Conservation (phyloP, 2,797 vertebrate species). For the Clarias fuscus region DNA sequence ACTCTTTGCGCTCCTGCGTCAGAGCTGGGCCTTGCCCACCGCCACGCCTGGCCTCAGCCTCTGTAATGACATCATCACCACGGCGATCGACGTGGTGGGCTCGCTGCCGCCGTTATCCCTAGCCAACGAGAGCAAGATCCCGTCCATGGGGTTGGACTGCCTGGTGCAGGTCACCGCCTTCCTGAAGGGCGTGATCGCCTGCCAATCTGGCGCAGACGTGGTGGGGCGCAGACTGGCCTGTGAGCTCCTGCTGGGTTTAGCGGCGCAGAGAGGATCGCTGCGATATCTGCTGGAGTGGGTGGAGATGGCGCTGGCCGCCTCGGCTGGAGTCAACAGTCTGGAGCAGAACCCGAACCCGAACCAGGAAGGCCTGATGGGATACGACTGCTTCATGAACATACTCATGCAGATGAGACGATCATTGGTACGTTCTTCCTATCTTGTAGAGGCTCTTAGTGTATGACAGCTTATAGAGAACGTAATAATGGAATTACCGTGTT, state of each 20-base stretch:
- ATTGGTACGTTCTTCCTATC: slow-evolving; percentile 72
- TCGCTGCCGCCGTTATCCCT: slow-evolving; percentile 93
- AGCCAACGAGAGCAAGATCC: slow-evolving; percentile 99
- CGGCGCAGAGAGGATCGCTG: slow-evolving; percentile 92
- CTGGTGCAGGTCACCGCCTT: slow-evolving; percentile 94
- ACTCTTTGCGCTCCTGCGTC: slow-evolving; percentile 93
- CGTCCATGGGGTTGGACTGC: slow-evolving; percentile 96
- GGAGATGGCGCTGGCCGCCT: slow-evolving; percentile 95
- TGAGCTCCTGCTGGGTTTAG: slow-evolving; percentile 91
- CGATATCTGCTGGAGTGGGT: slow-evolving; percentile 97
- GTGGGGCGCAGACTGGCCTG: slow-evolving; percentile 91
- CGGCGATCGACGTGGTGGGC: slow-evolving; percentile 94
- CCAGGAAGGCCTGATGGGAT: slow-evolving; percentile 93
- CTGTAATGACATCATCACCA: slow-evolving; percentile 96
- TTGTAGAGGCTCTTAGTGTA: background rate
- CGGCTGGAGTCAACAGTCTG: slow-evolving; percentile 86
- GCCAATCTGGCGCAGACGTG: slow-evolving; percentile 92
- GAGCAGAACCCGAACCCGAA: slow-evolving; percentile 81
- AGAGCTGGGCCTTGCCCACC: slow-evolving; percentile 95
- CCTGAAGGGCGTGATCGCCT: slow-evolving; percentile 95
- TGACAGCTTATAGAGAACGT: too few species aligned
- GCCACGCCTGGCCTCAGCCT: slow-evolving; percentile 84
- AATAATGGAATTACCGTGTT: too few species aligned
- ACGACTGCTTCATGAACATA: slow-evolving; percentile 98
- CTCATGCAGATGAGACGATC: slow-evolving; percentile 97